A percentile compares a stretch with the other conserved stretches of the same genome.
phyloP scores from a whole-genome alignment of 2,113 vertebrate species.

The Syngnathus floridae region DNA sequence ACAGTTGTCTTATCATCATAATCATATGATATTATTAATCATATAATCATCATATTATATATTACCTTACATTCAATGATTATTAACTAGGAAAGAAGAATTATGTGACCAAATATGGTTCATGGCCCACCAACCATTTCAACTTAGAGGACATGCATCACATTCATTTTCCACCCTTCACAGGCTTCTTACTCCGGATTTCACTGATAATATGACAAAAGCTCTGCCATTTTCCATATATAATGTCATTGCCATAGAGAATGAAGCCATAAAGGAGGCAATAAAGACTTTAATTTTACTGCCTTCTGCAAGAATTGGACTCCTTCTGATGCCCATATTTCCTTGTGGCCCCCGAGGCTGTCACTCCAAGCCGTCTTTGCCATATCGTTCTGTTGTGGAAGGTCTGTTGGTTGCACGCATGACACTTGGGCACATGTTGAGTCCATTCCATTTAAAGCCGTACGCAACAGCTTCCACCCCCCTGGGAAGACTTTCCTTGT shows the following conservation, averaged over 20 bases:
- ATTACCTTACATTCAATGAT: not conserved
- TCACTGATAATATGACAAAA: conserved; percentile 52
- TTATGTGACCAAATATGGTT: not conserved
- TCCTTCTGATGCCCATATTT: conserved; percentile 47
- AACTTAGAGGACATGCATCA: conserved; percentile 37
- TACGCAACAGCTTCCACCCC: not conserved
- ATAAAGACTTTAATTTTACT: conserved; percentile 64
- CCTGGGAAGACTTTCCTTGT: not conserved
- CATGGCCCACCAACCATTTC: not conserved
- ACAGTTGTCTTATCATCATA: not conserved
- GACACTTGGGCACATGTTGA: conserved; percentile 22
- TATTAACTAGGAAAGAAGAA: not conserved
- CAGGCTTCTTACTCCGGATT: conserved; percentile 40
- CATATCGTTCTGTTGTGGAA: conserved; percentile 49
- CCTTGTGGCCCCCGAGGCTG: conserved; percentile 39
- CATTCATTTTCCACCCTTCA: conserved; percentile 43
- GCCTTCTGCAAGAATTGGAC: conserved; percentile 50
- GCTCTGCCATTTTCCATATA: conserved; percentile 53
- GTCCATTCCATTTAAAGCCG: not conserved
- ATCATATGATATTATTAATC: not conserved
- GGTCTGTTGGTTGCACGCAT: not conserved
- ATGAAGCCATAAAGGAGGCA: conserved; percentile 54
- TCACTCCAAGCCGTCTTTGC: conserved; percentile 36
- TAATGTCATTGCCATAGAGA: conserved; percentile 60
- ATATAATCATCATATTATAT: not conserved